Percentiles rank a stretch among this genome's conserved stretches.
Conservation (phyloP, 1,140 invertebrate species). For the Tetramorium simillimum region DNA sequence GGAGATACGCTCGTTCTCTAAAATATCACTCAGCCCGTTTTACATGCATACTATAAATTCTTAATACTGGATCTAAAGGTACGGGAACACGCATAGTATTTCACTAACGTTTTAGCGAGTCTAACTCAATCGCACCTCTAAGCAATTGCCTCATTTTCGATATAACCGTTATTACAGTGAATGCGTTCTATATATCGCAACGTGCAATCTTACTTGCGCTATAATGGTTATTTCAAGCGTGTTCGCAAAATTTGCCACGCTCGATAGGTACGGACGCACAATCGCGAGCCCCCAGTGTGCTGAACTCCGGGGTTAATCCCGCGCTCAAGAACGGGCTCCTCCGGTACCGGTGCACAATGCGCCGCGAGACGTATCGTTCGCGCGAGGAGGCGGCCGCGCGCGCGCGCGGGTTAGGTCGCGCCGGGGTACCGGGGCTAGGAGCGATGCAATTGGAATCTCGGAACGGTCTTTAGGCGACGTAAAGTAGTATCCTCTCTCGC, state of each 20-base stretch:
- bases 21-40: neutral
- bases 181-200: constrained; percentile 16
- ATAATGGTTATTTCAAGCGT: constrained; percentile 14
- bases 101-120: neutral
- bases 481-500: constrained; percentile 72
- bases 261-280: constrained; percentile 22
- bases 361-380: constrained; percentile 12
- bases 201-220: constrained; percentile 20
- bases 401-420: constrained; percentile 30
- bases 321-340: constrained; percentile 1
- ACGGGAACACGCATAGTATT: neutral
- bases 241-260: constrained; percentile 51
- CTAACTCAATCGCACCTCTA: neutral
- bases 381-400: neutral
- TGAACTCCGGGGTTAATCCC: constrained; percentile 58
- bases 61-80: neutral
- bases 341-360: neutral
- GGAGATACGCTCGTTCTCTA: neutral
- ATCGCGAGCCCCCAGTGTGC: constrained; percentile 18
- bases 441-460: constrained; percentile 53
- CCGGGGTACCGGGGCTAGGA: constrained; percentile 6
- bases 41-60: neutral
- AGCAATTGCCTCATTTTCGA: constrained; percentile 39
- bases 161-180: constrained; percentile 22
- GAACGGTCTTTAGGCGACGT: constrained; percentile 56